These are phyloP conservation scores for Drosophila cracens DNA, from an alignment of 2,888 invertebrate species.

Conservation along the genomic window DNA sequence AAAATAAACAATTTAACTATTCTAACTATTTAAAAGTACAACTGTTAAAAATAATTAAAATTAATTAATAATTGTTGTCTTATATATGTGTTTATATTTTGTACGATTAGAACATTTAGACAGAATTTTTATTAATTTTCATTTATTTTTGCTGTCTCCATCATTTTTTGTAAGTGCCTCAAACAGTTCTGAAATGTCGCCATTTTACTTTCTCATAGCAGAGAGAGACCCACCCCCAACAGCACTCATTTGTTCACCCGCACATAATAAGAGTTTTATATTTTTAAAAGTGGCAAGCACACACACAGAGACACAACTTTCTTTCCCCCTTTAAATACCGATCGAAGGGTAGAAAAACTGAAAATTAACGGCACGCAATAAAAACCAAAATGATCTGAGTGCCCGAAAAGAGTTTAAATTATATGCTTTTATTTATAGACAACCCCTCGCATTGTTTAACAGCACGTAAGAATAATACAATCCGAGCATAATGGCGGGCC, in stretches of 20 bases:
- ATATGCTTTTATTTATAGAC: conserved; percentile 70
- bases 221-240: conserved; percentile 27
- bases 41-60: background rate
- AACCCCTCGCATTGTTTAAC: conserved; percentile 28
- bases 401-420: conserved; percentile 67
- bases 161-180: background rate
- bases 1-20: too few relatives aligned
- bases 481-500: conserved; percentile 40
- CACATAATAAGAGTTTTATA: conserved; percentile 48
- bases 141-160: background rate
- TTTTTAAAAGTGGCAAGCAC: conserved; percentile 57
- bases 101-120: background rate
- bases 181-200: conserved; percentile 7
- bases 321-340: background rate
- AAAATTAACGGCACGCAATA: conserved; percentile 68
- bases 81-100: background rate
- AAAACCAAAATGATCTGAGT: conserved; percentile 71
- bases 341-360: conserved; percentile 28
- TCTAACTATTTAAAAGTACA: background rate
- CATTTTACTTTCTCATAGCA: conserved; percentile 38
- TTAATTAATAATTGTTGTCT: background rate
- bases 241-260: conserved; percentile 35
- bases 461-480: conserved; percentile 24
- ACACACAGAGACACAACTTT: conserved; percentile 4
- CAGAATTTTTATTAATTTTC: background rate